These are phyloP conservation scores for Leptura quadrifasciata DNA, from an alignment of 2,888 invertebrate species.

Conservation along the genomic window DNA sequence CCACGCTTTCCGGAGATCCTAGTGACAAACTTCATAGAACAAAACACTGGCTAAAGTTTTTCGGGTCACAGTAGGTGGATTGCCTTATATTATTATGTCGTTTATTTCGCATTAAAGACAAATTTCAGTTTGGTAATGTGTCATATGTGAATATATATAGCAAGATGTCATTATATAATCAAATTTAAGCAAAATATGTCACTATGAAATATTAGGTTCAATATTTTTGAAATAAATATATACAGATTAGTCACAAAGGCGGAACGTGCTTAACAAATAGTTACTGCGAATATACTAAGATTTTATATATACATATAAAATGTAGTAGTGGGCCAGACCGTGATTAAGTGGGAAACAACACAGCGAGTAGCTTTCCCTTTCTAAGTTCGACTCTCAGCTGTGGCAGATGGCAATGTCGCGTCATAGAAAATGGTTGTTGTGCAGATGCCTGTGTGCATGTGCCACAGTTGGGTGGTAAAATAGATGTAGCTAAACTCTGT, in stretches of 20 bases:
- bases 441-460: too few relatives aligned
- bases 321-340: too few relatives aligned
- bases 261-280: too few relatives aligned
- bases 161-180: conserved; percentile 36
- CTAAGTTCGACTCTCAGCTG: too few relatives aligned
- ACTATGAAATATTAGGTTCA: background rate
- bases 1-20: conserved; percentile 25
- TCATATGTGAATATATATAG: conserved; percentile 33
- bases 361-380: too few relatives aligned
- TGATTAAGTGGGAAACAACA: too few relatives aligned
- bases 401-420: too few relatives aligned
- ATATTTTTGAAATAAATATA: background rate
- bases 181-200: conserved; percentile 9
- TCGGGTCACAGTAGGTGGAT: conserved; percentile 46
- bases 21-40: conserved; percentile 42
- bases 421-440: too few relatives aligned
- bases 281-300: too few relatives aligned
- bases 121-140: conserved; percentile 39
- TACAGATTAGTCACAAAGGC: background rate
- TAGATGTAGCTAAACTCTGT: too few relatives aligned
- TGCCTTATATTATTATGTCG: conserved; percentile 47
- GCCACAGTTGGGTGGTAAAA: too few relatives aligned
- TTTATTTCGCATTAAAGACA: conserved; percentile 49
- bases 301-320: too few relatives aligned
- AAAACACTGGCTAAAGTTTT: conserved; percentile 46